Evolutionary conservation across 2,888 invertebrate genomes (phyloP).

Genomic region (Caenorhabditis japonica): DNA sequence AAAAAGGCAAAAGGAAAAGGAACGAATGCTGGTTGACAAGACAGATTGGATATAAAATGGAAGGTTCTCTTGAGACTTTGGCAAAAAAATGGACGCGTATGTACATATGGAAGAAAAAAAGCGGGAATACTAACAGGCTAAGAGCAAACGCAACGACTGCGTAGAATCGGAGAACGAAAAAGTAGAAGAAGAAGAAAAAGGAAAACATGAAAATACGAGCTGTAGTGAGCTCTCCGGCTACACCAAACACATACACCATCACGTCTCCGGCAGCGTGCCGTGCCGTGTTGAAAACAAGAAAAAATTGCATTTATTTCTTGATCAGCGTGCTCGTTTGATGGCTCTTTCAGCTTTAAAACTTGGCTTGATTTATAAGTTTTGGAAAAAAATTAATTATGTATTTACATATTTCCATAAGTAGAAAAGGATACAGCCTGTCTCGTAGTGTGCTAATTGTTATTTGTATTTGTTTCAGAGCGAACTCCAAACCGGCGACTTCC

Average conservation of each 20-base stretch:
- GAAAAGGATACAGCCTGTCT: no score
- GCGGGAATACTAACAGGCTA: no score
- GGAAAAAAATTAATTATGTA: no score
- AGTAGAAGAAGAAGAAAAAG: no score
- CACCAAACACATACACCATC: conserved; percentile 7
- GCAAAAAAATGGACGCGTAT: not conserved
- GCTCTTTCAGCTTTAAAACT: no score
- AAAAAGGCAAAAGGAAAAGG: not conserved
- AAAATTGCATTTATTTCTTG: conserved; percentile 24
- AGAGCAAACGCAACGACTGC: not conserved
- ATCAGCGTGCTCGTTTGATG: no score
- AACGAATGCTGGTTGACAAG: conserved; percentile 5
- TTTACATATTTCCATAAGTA: no score
- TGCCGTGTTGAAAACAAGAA: no score
- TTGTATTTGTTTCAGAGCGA: conserved; percentile 41
- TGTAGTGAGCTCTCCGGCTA: conserved; percentile 2
- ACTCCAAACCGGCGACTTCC: conserved; percentile 39
- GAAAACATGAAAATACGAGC: conserved; percentile 26
- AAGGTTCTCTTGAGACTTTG: conserved; percentile 16
- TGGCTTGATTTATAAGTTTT: no score
- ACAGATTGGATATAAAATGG: not conserved
- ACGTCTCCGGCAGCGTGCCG: no score
- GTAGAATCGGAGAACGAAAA: not conserved
- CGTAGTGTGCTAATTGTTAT: no score
- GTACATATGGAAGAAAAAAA: no score